Percentiles rank a stretch among this genome's conserved stretches.
Evolutionary conservation across 1,140 invertebrate species (phyloP).

Genomic region (Globodera rostochiensis): DNA sequence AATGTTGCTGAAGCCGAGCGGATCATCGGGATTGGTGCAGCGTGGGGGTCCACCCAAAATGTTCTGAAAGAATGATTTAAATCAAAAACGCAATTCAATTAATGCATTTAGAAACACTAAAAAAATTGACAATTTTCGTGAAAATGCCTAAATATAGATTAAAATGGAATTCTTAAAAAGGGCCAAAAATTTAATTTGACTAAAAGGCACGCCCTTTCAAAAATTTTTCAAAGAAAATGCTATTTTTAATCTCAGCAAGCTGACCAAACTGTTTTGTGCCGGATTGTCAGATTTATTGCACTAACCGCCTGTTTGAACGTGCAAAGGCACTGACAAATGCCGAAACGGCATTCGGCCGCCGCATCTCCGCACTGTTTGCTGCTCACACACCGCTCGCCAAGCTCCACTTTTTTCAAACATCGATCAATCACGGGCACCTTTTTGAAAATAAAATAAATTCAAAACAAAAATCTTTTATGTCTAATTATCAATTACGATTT

Average conservation of each 20-base stretch:
- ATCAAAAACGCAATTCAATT: background rate
- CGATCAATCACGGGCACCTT: conserved; percentile 54
- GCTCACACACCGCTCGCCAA: conserved; percentile 52
- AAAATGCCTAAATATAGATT: too few relatives aligned
- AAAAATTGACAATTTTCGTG: too few relatives aligned
- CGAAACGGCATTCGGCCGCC: conserved; percentile 61
- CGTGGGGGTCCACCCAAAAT: conserved; percentile 24
- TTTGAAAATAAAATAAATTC: background rate
- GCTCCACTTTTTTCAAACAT: conserved; percentile 51
- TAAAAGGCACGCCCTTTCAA: too few relatives aligned
- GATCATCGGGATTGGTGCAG: conserved; percentile 59
- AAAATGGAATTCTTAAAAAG: too few relatives aligned
- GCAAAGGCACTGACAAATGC: conserved; percentile 63
- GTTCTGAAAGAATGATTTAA: conserved; percentile 5
- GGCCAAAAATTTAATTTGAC: too few relatives aligned
- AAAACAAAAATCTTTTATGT: conserved; percentile 19
- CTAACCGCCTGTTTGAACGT: conserved; percentile 50
- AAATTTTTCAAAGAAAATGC: too few relatives aligned
- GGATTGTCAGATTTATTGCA: conserved; percentile 2
- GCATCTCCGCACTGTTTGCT: conserved; percentile 59
- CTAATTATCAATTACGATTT: background rate
- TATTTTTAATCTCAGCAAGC: too few relatives aligned
- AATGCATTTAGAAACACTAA: too few relatives aligned
- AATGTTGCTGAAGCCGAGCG: conserved; percentile 52
- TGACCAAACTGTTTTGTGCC: background rate